Percentiles rank a stretch among this genome's conserved stretches.
Evolutionary conservation across 2,888 invertebrate species (phyloP).

Genomic region (Leucophenga maculata): DNA sequence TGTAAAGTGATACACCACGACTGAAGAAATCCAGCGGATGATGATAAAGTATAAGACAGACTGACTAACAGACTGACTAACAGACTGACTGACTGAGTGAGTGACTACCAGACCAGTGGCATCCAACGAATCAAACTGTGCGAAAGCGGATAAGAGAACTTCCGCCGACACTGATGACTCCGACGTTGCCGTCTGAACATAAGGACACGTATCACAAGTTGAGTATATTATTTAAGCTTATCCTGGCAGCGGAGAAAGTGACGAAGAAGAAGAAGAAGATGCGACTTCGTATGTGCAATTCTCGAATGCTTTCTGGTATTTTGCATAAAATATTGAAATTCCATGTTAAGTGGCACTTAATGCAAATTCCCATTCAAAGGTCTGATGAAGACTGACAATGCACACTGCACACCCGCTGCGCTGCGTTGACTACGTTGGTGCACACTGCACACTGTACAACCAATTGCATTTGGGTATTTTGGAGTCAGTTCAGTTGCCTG

Average conservation of each 20-base stretch:
- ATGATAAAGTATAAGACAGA: too few relatives aligned
- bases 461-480: too few relatives aligned
- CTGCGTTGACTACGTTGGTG: too few relatives aligned
- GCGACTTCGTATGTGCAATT: neutral
- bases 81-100: too few relatives aligned
- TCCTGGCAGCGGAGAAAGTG: neutral
- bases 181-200: neutral
- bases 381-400: constrained; percentile 24
- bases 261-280: too few relatives aligned
- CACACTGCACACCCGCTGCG: too few relatives aligned
- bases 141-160: neutral
- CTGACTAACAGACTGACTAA: too few relatives aligned
- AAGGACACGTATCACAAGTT: constrained; percentile 10
- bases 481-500: too few relatives aligned
- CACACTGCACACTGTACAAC: too few relatives aligned
- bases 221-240: constrained; percentile 36
- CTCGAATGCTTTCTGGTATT: constrained; percentile 40
- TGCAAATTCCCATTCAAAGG: constrained; percentile 59
- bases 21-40: neutral
- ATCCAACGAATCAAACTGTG: neutral
- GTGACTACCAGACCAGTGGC: too few relatives aligned
- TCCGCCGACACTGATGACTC: neutral
- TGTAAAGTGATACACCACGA: neutral
- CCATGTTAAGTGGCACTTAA: constrained; percentile 69
- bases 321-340: constrained; percentile 70